These are phyloP conservation scores for Scalopus aquaticus DNA, from an alignment of 2,113 vertebrate genomes.

Conservation along the genomic window DNA sequence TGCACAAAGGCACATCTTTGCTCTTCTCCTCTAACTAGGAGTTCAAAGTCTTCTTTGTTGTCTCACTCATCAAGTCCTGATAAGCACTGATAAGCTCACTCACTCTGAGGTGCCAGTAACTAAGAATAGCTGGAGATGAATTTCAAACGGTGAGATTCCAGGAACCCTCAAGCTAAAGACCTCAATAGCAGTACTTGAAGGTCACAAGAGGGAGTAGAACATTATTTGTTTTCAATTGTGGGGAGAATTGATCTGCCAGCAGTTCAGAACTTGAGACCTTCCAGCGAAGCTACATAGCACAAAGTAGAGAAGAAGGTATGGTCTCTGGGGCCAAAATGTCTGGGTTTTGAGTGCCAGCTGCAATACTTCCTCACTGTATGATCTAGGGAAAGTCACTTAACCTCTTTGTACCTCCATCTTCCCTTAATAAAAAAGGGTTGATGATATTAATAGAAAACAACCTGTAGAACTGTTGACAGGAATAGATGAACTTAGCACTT, in stretches of 20 bases:
- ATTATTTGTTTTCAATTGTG: not conserved
- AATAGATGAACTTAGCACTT: not conserved
- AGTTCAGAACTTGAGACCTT: not conserved
- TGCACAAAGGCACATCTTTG: not conserved
- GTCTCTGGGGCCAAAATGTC: not conserved
- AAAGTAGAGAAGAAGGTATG: not conserved
- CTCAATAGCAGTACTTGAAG: not conserved
- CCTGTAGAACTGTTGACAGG: not conserved
- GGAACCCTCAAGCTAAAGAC: not conserved
- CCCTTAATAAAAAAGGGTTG: not conserved
- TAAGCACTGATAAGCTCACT: not conserved
- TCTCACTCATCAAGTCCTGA: not conserved
- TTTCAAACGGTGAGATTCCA: not conserved
- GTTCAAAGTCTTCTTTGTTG: not conserved
- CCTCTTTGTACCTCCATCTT: not conserved
- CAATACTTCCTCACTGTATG: not conserved
- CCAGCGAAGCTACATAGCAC: fast-evolving
- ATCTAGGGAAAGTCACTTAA: not conserved
- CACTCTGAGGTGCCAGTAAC: not conserved
- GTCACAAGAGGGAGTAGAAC: not conserved
- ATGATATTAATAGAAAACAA: not conserved
- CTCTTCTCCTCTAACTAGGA: not conserved
- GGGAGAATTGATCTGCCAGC: not conserved
- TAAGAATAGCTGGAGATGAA: conserved; percentile 39
- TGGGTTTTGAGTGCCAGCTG: not conserved